Base-by-base conservation (phyloP, 2,888 invertebrate species). In the Caenorhabditis doughertyi region DNA sequence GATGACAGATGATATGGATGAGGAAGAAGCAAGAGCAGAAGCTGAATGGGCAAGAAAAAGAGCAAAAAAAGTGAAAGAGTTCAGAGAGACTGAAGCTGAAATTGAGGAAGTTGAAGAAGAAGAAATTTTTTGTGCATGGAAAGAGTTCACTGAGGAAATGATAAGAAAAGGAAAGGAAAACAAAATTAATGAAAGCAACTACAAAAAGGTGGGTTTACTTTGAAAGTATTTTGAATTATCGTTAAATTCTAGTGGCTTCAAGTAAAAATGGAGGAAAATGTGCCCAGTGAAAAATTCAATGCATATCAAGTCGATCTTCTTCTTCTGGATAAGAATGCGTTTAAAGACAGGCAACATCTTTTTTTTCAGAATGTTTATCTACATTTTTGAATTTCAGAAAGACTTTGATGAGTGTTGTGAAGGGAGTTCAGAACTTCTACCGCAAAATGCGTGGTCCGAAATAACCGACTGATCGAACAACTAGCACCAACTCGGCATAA, bases 381-480 rank as follows among this genome's bases (percentile, higher is more conserved):
- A 25, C 8, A 11, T 13, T 21, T 25, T 32, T 5, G 27, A 32
- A 18, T 56, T 65, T 42, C 65, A 74, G 67, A 35, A 51, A 49
- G 39, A 35, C 76, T 4, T 42, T 76, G 67, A 76, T 68, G 21
- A 68, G 42, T 44, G 67, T 76, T 27, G 76, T 76, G 60, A 76
- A 56, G 13, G 49, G 56, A 13, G 76, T 76, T 13, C 56, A 56
- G 23, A 60, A 67, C 51, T 76, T 76, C 21, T 76, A 76, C 13
- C 58, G 60, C 7, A 76, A 76, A 18, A 58, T 76, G 35, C 76
- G 76, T 42, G 35, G 62, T n/a, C 29, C 60, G 29, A 64, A 35
- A 16, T 18, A 18, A 47, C 13, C 42, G n/a, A 47, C 21, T 32
- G 13, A 47, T 39, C n/a, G 35, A 35, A 35, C 18, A 25, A 47